Evolutionary conservation across 2,888 invertebrate species (phyloP), one percentile per base, ranked within the genome.

Genomic region (Nemapogon koenigi): DNA sequence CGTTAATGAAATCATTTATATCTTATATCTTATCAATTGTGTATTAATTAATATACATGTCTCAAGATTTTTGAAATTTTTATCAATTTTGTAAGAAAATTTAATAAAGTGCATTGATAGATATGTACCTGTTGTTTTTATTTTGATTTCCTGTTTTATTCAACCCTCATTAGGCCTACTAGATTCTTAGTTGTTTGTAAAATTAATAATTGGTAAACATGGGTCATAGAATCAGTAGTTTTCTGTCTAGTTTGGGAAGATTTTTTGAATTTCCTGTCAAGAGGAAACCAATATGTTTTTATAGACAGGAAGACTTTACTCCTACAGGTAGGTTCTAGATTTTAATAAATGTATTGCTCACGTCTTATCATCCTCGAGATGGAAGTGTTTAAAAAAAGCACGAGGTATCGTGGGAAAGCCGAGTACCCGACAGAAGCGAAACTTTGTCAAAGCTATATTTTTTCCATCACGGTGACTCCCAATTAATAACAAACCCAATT

Each of bases 191-290:
- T 22, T n/a, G n/a, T n/a, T n/a, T n/a, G n/a, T n/a, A n/a, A n/a
- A n/a, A 22, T 22, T 22, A 22, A 22, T 22, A 6, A 22, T 22
- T 22, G 10, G 22, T 16, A 31, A 16, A 16, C 27, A 81, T 82
- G 82, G 82, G 82, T 11, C 68, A 75, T 37, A 67, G 72, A 44
- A 45, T 81, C 2, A 75, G 72, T 47, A 49, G 60, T 13, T 49
- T 80, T 11, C 62, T 81, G 35, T 70, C 70, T 13, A 62, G 78
- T 14, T 49, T 82, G 15, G 67, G 72, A 16, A 62, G 72, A 41
- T 76, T 78, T 50, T 81, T 82, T 45, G 81, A 82, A 48, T 82
- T 82, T 48, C 82, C 82, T 1, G 82, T 82, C 22, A 82, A 82
- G 49, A 65, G 82, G 42, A 82, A 82, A 61, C 82, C 82, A 0